Conservation (phyloP, 1,140 invertebrate species). For the Drosophila eugracilis region DNA sequence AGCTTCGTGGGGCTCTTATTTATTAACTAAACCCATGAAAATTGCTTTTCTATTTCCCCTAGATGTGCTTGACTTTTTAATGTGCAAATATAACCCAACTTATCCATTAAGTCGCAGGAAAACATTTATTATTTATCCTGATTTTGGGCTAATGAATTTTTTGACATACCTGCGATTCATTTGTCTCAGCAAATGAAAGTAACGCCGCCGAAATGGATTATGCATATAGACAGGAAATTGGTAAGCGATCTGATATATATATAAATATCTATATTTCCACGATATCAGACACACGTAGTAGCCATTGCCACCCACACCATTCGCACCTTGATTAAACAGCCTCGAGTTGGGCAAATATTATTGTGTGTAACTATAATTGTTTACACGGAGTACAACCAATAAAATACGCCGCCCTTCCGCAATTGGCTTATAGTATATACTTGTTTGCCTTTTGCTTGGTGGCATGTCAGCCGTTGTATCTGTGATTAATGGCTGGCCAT, state of each 20-base stretch:
- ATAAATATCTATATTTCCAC: too few species aligned
- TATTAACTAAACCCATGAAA: background rate
- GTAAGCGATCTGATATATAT: conserved; percentile 34
- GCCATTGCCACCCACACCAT: background rate
- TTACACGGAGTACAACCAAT: conserved; percentile 68
- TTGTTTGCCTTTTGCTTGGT: conserved; percentile 6
- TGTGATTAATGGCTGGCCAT: conserved; percentile 72
- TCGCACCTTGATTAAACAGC: conserved; percentile 20
- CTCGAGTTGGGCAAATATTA: conserved; percentile 57
- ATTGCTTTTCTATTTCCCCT: conserved; percentile 10
- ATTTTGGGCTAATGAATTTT: conserved; percentile 26
- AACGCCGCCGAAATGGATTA: conserved; percentile 4
- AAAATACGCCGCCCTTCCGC: conserved; percentile 35
- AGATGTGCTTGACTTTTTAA: conserved; percentile 11
- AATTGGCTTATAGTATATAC: conserved; percentile 1
- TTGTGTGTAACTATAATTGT: conserved; percentile 66
- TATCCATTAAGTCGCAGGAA: background rate
- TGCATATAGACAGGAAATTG: conserved; percentile 17
- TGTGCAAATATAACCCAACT: conserved; percentile 7
- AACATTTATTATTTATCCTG: conserved; percentile 2
- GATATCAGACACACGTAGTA: conserved; percentile 9
- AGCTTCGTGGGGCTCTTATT: background rate
- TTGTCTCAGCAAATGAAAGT: conserved; percentile 1
- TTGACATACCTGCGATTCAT: conserved; percentile 10
- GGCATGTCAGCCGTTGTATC: conserved; percentile 34